Evolutionary conservation across 2,888 invertebrate species (phyloP).

Genomic region (Oxystoma pomonae): DNA sequence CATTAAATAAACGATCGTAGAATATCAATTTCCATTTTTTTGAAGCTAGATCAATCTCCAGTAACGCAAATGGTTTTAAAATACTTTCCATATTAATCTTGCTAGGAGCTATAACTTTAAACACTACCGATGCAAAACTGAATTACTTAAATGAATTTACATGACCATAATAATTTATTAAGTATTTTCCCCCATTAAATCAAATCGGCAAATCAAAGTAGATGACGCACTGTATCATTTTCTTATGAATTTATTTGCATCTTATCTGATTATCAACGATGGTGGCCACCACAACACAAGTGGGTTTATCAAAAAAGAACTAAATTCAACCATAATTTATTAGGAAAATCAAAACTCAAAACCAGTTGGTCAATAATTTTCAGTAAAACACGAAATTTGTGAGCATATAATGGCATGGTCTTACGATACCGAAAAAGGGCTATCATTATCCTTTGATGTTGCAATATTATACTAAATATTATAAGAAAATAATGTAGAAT

Average conservation of each 20-base stretch:
- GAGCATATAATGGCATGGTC: too few relatives aligned
- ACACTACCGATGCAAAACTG: not conserved
- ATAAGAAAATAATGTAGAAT: not conserved
- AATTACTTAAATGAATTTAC: not conserved
- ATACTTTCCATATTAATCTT: not conserved
- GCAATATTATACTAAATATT: not conserved
- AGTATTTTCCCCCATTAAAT: not conserved
- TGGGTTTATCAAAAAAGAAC: too few relatives aligned
- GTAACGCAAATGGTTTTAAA: too few relatives aligned
- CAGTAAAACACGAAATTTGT: too few relatives aligned
- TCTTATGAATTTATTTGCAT: slow-evolving; percentile 20
- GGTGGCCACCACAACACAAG: slow-evolving; percentile 20
- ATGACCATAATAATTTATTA: too few relatives aligned
- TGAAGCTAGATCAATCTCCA: not conserved
- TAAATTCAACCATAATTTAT: too few relatives aligned
- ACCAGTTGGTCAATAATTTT: too few relatives aligned
- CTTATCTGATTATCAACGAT: slow-evolving; percentile 19
- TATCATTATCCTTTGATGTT: not conserved
- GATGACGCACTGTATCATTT: slow-evolving; percentile 17
- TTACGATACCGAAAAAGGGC: too few relatives aligned
- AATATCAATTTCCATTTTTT: not conserved
- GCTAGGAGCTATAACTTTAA: not conserved
- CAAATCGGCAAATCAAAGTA: slow-evolving; percentile 3
- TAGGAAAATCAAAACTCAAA: too few relatives aligned
- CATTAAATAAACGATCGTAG: not conserved